Evolutionary conservation across 2,113 vertebrate species (phyloP).

Genomic region (Dipodomys ordii): DNA sequence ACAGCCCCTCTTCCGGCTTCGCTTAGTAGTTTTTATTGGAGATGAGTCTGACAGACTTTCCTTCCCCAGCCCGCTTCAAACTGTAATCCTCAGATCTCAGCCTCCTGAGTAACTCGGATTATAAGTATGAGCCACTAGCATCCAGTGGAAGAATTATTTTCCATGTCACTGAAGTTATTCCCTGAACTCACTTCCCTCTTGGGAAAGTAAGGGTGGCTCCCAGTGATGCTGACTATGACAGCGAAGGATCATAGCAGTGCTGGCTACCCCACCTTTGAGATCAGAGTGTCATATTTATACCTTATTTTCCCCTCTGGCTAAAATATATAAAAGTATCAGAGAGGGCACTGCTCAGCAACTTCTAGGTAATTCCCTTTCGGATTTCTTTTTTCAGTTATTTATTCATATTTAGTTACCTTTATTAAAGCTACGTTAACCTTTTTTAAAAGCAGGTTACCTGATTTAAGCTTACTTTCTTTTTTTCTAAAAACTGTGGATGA

Average conservation of each 20-base stretch:
- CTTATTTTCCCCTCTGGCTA: not conserved
- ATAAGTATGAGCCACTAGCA: too few species aligned
- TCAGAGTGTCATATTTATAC: not conserved
- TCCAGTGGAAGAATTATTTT: not conserved
- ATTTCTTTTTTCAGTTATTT: slow-evolving; percentile 28
- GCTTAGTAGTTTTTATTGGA: too few species aligned
- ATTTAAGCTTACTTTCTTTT: not conserved
- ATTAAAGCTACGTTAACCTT: slow-evolving; percentile 16
- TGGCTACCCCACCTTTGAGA: not conserved
- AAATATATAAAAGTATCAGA: slow-evolving; percentile 7
- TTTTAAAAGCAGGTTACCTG: not conserved
- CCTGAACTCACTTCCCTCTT: slow-evolving; percentile 35
- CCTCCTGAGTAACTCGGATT: too few species aligned
- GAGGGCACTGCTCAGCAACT: not conserved
- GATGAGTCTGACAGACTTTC: too few species aligned
- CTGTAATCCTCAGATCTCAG: too few species aligned
- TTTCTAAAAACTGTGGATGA: slow-evolving; percentile 28
- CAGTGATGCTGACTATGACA: not conserved
- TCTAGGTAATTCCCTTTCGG: not conserved
- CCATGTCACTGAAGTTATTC: slow-evolving; percentile 51
- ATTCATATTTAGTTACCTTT: not conserved
- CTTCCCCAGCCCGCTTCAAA: too few species aligned
- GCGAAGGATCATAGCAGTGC: not conserved
- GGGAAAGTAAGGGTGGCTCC: slow-evolving; percentile 17
- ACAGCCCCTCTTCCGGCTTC: too few species aligned